Conservation (phyloP, 2,113 vertebrate species). For the Pyxicephalus adspersus region DNA sequence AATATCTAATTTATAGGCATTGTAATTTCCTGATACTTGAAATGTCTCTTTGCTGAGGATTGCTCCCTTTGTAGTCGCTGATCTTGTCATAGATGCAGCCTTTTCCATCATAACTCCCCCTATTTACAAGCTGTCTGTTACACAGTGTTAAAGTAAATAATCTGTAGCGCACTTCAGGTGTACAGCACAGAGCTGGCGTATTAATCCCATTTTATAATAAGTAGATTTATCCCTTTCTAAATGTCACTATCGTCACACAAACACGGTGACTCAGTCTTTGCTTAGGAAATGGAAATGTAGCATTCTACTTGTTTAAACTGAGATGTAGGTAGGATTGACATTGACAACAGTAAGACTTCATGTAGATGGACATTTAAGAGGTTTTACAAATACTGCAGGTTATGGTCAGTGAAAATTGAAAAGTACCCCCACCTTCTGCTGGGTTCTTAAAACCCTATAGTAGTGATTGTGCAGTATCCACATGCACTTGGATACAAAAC, state of each 20-base stretch:
- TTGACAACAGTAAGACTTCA: too few relatives aligned
- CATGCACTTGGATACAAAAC: too few relatives aligned
- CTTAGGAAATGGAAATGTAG: too few relatives aligned
- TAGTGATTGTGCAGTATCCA: too few relatives aligned
- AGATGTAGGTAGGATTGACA: too few relatives aligned
- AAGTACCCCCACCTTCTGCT: too few relatives aligned
- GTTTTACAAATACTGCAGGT: too few relatives aligned
- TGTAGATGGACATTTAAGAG: too few relatives aligned
- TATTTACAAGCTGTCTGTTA: background rate
- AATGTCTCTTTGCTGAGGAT: background rate
- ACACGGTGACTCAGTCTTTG: background rate
- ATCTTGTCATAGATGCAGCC: background rate
- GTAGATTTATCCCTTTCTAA: constrained; percentile 13
- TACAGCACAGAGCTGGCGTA: background rate
- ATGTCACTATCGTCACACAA: background rate
- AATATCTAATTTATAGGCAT: background rate
- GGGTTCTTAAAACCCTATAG: too few relatives aligned
- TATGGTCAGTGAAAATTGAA: too few relatives aligned
- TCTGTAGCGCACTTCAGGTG: background rate
- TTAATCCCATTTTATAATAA: background rate
- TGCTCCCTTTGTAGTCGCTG: background rate
- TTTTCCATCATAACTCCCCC: background rate
- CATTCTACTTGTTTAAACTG: too few relatives aligned
- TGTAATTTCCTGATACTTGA: background rate
- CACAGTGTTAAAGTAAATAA: background rate